Base-by-base conservation (phyloP, 2,888 invertebrate genomes). In the Ophioninae sp. region DNA sequence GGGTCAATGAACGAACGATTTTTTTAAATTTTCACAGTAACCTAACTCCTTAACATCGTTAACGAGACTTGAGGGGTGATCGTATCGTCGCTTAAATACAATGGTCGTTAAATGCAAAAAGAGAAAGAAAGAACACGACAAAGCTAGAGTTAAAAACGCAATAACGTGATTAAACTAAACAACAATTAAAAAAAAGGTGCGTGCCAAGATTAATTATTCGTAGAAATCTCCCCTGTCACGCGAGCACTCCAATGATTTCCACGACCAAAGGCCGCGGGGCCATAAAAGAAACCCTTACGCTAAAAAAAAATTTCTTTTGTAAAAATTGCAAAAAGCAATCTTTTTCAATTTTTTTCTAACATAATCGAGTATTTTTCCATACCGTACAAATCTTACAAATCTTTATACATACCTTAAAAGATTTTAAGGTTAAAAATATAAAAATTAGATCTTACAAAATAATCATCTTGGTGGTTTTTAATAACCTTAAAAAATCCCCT, bases 91-190 rank as follows among this genome's bases (percentile, higher is more conserved):
- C 7, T 65, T 7, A 30, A 20, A 20, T 6, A 17, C 17, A 13
- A 17, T 68, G 6, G 44, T 68, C 13, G 17, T 50, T 50, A 21
- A 50, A 13, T 7, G 44, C 68, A 68, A 17, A 50, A 50, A 13
- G 2, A 69, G 13, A 37, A 37, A 50, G 62, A 2, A 59, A 56
- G 56, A 6, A 17, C 3, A 0, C 21, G 8, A n/a, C 30, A 30
- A 3, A 30, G 30, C 30, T 30, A n/a, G 30, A n/a, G 23, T 37
- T 17, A 67, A 59, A 41, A 61, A 61, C 41, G 41, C 41, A 67
- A 77, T 77, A 81, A 81, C 59, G 30, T 72, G 65, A 81, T 72
- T 67, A 81, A 30, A 57, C 50, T 67, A 2, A 50, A 17, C 50
- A 50, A 17, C 50, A 50, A 50, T 50, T 17, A 13, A 50, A 17